Conservation (phyloP, 53 echinoderm and acorn worm species). For the Holothuria scabra region DNA sequence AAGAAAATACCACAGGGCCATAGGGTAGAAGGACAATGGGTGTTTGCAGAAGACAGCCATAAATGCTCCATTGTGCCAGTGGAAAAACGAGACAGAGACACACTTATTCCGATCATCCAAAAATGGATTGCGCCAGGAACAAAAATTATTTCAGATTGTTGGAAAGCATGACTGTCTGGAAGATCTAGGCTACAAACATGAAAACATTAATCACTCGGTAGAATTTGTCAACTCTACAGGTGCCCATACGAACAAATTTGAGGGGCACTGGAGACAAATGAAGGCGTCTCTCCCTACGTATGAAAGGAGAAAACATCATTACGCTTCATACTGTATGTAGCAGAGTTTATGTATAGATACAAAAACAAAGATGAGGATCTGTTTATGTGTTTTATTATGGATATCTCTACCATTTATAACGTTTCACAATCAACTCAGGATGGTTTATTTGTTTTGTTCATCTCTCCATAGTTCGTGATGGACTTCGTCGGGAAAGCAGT, state of each 20-base stretch:
- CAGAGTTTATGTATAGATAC: conserved; percentile 58
- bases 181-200: conserved; percentile 43
- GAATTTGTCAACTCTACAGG: conserved; percentile 29
- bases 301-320: conserved; percentile 44
- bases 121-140: conserved; percentile 35
- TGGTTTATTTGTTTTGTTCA: not conserved
- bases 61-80: conserved; percentile 50
- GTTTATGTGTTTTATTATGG: conserved; percentile 22
- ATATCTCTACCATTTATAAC: conserved; percentile 23
- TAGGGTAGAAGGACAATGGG: conserved; percentile 52
- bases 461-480: not conserved
- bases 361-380: conserved; percentile 22
- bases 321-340: conserved; percentile 35
- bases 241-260: conserved; percentile 31
- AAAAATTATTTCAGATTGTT: conserved; percentile 44
- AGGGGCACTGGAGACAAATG: conserved; percentile 55
- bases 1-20: conserved; percentile 9
- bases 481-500: conserved; percentile 2
- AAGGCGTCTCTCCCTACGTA: conserved; percentile 45
- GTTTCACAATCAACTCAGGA: not conserved
- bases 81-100: conserved; percentile 13
- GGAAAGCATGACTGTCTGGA: conserved; percentile 36
- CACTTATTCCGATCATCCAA: conserved; percentile 43
- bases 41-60: conserved; percentile 47
- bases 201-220: conserved; percentile 58